Conservation (phyloP, 2,888 invertebrate species). For the Falcaria lacertinaria region DNA sequence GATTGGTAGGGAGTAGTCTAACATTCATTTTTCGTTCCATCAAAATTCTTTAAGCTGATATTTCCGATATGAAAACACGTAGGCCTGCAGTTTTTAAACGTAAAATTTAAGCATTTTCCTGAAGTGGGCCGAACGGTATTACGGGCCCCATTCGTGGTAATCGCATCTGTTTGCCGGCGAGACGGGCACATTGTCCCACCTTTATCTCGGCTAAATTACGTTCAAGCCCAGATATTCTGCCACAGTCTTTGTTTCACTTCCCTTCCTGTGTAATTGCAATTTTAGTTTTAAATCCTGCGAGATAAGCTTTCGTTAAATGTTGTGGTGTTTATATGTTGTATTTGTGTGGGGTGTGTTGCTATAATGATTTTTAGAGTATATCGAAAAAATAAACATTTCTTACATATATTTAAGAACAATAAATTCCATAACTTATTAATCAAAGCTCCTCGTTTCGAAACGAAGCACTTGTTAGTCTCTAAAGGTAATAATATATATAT, state of each 20-base stretch:
- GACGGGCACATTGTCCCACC: constrained; percentile 50
- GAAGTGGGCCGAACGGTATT: constrained; percentile 32
- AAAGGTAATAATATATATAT: no score
- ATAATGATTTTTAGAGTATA: not conserved
- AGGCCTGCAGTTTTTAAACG: constrained; percentile 15
- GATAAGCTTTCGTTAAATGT: not conserved
- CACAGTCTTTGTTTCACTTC: constrained; percentile 25
- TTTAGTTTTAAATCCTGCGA: constrained; percentile 27
- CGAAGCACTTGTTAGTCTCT: no score
- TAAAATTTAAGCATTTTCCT: constrained; percentile 24
- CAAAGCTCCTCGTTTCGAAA: no score
- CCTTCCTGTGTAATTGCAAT: constrained; percentile 24
- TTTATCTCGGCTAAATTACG: constrained; percentile 59
- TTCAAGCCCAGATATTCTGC: constrained; percentile 17
- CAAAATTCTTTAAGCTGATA: no score
- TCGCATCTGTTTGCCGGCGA: constrained; percentile 40
- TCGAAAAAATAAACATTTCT: no score
- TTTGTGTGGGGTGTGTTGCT: not conserved
- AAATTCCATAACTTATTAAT: no score
- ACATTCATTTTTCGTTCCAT: no score
- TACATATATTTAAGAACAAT: no score
- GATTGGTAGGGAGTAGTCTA: no score
- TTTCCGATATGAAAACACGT: not conserved
- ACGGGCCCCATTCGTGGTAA: constrained; percentile 43
- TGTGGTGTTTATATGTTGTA: not conserved